These are phyloP conservation scores for Acanthiza pusilla DNA, from an alignment of 2,797 vertebrate species.

Conservation along the genomic window DNA sequence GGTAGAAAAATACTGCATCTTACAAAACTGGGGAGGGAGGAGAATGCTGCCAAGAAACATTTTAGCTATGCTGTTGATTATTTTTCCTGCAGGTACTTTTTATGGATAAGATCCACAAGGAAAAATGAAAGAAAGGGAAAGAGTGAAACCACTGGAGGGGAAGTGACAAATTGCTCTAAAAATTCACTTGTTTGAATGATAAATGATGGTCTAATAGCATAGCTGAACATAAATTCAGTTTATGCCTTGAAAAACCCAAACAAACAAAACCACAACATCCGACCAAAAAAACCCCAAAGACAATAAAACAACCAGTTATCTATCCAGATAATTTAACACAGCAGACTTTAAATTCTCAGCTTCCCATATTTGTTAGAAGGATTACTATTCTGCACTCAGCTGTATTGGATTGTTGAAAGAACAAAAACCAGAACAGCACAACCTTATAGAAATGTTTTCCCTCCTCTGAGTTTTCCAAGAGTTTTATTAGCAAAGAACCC, in stretches of 20 bases:
- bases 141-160: not conserved
- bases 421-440: not conserved
- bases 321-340: not conserved
- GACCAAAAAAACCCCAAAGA: not conserved
- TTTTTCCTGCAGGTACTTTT: not conserved
- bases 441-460: not conserved
- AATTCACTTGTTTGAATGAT: not conserved
- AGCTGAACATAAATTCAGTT: not conserved
- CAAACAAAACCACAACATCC: not conserved
- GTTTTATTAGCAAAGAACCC: not conserved
- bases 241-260: not conserved
- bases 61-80: not conserved
- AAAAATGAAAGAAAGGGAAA: not conserved
- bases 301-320: not conserved
- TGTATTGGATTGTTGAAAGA: not conserved
- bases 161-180: not conserved
- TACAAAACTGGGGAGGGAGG: not conserved
- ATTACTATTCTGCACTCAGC: not conserved
- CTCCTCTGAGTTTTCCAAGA: not conserved
- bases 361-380: not conserved
- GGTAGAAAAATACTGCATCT: not conserved
- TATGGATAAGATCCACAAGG: not conserved
- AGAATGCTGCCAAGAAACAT: slow-evolving; percentile 1
- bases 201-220: not conserved
- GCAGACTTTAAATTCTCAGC: not conserved